Evolutionary conservation across 2,888 invertebrate genomes (phyloP).

Genomic region (Phorcus lineatus): DNA sequence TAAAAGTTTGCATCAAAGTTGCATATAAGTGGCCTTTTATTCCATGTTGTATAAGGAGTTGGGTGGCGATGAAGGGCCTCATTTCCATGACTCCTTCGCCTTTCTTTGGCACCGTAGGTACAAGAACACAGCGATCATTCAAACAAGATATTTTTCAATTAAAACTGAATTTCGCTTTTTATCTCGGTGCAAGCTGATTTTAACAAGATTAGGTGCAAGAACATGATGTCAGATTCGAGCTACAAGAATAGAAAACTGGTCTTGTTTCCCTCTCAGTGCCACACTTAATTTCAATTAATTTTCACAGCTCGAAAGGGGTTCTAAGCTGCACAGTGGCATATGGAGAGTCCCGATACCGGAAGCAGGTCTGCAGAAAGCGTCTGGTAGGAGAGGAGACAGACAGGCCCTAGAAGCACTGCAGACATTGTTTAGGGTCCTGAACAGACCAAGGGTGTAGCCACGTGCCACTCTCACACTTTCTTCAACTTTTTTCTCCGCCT

Average conservation of each 20-base stretch:
- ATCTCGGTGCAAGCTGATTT: not conserved
- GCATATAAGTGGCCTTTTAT: constrained; percentile 18
- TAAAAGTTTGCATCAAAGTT: constrained; percentile 8
- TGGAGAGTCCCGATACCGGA: too few relatives aligned
- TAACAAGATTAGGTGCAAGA: not conserved
- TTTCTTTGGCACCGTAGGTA: not conserved
- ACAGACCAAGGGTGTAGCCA: not conserved
- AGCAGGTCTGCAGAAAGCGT: too few relatives aligned
- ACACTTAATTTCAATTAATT: constrained; percentile 38
- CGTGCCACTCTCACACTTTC: constrained; percentile 15
- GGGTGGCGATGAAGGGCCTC: not conserved
- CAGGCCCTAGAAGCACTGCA: too few relatives aligned
- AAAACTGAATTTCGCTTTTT: constrained; percentile 12
- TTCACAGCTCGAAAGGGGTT: not conserved
- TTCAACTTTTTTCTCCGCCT: constrained; percentile 18
- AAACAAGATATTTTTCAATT: constrained; percentile 5
- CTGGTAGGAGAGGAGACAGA: too few relatives aligned
- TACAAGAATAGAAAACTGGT: not conserved
- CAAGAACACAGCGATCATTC: not conserved
- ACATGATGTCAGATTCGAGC: constrained; percentile 18
- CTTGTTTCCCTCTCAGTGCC: constrained; percentile 23
- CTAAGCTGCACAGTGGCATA: too few relatives aligned
- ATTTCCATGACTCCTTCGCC: not conserved
- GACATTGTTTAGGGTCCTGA: not conserved
- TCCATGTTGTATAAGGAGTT: not conserved